Evolutionary conservation across 2,888 invertebrate species (phyloP), one percentile per base, ranked within the genome.

Genomic region (Pristionchus arcanus): DNA sequence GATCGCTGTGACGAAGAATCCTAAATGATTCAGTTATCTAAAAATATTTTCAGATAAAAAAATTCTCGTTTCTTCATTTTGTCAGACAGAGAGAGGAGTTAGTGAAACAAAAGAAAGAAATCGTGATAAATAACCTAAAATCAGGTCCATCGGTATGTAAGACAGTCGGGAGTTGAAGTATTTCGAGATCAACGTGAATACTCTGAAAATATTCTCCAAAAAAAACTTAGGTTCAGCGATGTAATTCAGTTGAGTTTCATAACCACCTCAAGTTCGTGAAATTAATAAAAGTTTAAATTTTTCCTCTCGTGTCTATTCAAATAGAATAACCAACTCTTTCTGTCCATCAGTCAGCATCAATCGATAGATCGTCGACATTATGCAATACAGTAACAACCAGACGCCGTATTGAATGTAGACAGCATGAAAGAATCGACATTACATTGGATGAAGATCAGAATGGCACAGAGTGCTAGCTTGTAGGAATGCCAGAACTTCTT

Each of bases 1-100:
- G 28, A 94, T 93, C 21, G 92, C 93, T 19, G 94, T 92, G 25
- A 94, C 92, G 90, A 93, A 94, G 87, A 94, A 94, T 59, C 94
- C 94, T 81, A 15, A 53, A 16, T 68, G 5, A n/a, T 28, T 42
- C 53, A 2, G 2, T 5, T 28, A 28, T 53, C 15, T 5, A 37
- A 74, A 42, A 25, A 11, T 5, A 42, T 1, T 74, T 37, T 74
- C 2, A 42, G 42, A 42, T 9, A 42, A 9, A 42, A 42, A 42
- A 3, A 42, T 5, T 42, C 42, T 42, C 42, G 42, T 42, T 42
- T 42, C 42, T 3, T 5, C 42, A 42, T 42, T 42, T 42, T 42
- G 42, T 42, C 42, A 9, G 3, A 5, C 5, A 42, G 9, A 42
- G 42, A 42, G 42, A 42, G 42, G 42, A 42, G 42, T 5, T 42